phyloP scores from a whole-genome alignment of 2,888 invertebrate genomes.

The Drosophila mettleri region DNA sequence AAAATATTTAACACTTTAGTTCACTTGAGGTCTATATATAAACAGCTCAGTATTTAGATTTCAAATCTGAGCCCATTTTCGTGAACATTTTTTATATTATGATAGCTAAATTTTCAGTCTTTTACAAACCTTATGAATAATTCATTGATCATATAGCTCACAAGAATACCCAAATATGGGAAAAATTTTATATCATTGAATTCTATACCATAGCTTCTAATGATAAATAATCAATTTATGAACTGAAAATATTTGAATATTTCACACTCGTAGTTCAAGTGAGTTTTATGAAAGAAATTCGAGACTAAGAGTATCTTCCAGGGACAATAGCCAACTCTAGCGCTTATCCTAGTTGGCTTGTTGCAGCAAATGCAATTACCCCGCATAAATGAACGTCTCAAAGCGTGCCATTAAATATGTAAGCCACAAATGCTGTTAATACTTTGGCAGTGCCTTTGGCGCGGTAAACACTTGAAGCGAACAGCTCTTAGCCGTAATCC shows the following conservation, averaged over 20 bases:
- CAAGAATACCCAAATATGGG: no score
- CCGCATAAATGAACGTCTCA: conserved; percentile 46
- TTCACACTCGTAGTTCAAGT: no score
- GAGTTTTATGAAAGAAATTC: no score
- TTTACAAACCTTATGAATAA: no score
- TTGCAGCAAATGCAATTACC: conserved; percentile 67
- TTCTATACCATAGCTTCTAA: no score
- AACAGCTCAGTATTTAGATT: background rate
- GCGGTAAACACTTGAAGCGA: conserved; percentile 24
- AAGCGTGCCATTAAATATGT: conserved; percentile 54
- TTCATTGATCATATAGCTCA: no score
- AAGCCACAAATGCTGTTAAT: conserved; percentile 59
- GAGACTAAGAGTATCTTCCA: background rate
- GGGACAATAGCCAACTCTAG: background rate
- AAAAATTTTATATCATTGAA: no score
- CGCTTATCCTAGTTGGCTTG: background rate
- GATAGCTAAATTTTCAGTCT: no score
- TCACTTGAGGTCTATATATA: background rate
- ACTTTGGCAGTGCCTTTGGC: conserved; percentile 25
- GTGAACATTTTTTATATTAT: no score
- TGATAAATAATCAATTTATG: no score
- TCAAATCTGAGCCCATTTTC: no score
- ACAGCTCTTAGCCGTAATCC: conserved; percentile 24
- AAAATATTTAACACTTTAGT: background rate
- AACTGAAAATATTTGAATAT: no score